A percentile compares a stretch with the other conserved stretches of the same genome.
These are phyloP conservation scores for Nothocercus nigrocapillus DNA, from an alignment of 2,113 vertebrate genomes.

Conservation along the genomic window DNA sequence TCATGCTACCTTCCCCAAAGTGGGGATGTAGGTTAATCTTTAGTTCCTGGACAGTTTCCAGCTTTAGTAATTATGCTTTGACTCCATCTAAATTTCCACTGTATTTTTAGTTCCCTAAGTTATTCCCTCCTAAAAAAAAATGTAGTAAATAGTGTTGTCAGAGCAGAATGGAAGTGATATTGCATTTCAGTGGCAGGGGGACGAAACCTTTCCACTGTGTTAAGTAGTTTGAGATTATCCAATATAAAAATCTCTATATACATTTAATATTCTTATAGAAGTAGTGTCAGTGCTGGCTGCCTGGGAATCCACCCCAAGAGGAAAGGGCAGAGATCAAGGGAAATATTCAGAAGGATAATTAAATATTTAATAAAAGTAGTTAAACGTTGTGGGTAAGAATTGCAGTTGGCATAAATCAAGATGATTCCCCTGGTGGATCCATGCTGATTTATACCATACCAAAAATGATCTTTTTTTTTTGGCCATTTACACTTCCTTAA, in stretches of 20 bases:
- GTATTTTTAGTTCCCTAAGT: not conserved
- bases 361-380: conserved; percentile 39
- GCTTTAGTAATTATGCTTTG: not conserved
- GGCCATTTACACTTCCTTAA: not conserved
- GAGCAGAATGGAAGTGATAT: accelerated
- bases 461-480: not conserved
- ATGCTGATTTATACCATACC: not conserved
- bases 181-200: not conserved
- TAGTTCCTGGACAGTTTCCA: not conserved
- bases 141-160: not conserved
- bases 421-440: not conserved
- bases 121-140: not conserved
- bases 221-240: not conserved
- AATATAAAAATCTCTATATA: conserved; percentile 14
- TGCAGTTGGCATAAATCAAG: not conserved
- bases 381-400: conserved; percentile 31
- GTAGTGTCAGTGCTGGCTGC: conserved; percentile 1
- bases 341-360: conserved; percentile 37
- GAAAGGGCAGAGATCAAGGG: conserved; percentile 52
- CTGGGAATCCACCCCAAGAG: not conserved
- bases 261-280: conserved; percentile 14
- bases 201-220: not conserved
- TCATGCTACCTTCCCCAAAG: accelerated
- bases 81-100: not conserved
- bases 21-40: not conserved